phyloP scores from a whole-genome alignment of 2,113 vertebrate species.

The Otocyon megalotis region DNA sequence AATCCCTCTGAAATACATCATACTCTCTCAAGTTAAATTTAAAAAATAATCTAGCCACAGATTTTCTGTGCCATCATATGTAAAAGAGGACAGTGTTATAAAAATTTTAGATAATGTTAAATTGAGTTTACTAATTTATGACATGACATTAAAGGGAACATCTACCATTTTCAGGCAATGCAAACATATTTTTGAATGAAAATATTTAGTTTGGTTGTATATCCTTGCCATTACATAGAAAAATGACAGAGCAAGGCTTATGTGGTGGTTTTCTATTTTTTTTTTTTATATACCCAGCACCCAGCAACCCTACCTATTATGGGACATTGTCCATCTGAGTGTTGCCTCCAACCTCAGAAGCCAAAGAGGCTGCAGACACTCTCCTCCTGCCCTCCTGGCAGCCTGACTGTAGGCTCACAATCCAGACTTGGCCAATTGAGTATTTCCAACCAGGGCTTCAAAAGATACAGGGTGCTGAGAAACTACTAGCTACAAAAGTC shows the following conservation, averaged over 20 bases:
- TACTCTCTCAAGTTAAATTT: neutral
- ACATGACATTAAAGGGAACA: neutral
- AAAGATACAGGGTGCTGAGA: neutral
- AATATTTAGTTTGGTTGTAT: neutral
- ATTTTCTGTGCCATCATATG: neutral
- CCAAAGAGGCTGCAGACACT: neutral
- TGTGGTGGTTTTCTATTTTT: neutral
- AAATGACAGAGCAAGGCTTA: neutral
- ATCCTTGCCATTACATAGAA: neutral
- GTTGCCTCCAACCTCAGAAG: neutral
- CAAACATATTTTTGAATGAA: neutral
- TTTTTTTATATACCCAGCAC: neutral
- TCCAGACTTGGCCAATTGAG: neutral
- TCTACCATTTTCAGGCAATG: neutral
- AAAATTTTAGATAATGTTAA: neutral
- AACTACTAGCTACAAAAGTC: neutral
- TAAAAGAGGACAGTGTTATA: neutral
- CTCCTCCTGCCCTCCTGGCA: neutral
- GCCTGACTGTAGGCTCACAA: neutral
- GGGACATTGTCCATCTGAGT: neutral
- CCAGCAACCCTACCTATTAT: neutral
- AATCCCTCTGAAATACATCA: neutral
- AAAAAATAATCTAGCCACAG: neutral
- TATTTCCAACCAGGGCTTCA: neutral
- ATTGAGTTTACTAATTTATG: neutral